phyloP scores from a whole-genome alignment of 1,140 invertebrate species.

The Aradophagus sp. region DNA sequence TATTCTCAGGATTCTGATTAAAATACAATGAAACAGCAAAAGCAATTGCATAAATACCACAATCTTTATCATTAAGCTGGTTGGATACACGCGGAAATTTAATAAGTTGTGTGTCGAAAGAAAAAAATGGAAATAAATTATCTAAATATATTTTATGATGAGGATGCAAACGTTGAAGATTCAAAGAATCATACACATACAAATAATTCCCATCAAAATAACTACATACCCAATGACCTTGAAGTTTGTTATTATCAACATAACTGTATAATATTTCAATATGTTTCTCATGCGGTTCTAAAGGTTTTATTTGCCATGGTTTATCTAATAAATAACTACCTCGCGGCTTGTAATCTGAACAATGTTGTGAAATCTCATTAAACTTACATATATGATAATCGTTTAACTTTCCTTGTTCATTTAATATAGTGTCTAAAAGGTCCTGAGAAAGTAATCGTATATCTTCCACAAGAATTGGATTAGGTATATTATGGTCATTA shows the following conservation, averaged over 20 bases:
- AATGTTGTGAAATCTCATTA: slow-evolving; percentile 16
- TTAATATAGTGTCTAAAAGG: slow-evolving; percentile 4
- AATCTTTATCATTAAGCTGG: slow-evolving; percentile 10
- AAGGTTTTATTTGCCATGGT: slow-evolving; percentile 14
- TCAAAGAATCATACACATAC: slow-evolving; percentile 37
- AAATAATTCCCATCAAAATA: slow-evolving; percentile 22
- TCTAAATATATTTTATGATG: slow-evolving; percentile 28
- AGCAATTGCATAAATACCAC: slow-evolving; percentile 17
- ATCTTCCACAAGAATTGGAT: not conserved
- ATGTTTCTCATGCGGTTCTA: slow-evolving; percentile 20
- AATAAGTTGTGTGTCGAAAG: slow-evolving; percentile 1
- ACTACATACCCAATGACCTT: slow-evolving; percentile 31
- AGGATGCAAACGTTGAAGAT: slow-evolving; percentile 14
- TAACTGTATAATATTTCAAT: slow-evolving; percentile 28
- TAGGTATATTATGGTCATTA: not conserved
- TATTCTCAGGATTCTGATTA: not conserved
- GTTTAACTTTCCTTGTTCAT: slow-evolving; percentile 6
- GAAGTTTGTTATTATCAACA: not conserved
- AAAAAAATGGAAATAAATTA: slow-evolving; percentile 28
- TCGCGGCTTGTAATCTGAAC: slow-evolving; percentile 19
- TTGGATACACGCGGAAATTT: slow-evolving; percentile 26
- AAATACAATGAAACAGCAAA: slow-evolving; percentile 11
- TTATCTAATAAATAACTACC: slow-evolving; percentile 5
- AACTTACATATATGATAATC: slow-evolving; percentile 26
- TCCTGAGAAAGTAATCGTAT: slow-evolving; percentile 7